Base-by-base conservation (phyloP, 1,140 invertebrate species). In the Homalodisca vitripennis region DNA sequence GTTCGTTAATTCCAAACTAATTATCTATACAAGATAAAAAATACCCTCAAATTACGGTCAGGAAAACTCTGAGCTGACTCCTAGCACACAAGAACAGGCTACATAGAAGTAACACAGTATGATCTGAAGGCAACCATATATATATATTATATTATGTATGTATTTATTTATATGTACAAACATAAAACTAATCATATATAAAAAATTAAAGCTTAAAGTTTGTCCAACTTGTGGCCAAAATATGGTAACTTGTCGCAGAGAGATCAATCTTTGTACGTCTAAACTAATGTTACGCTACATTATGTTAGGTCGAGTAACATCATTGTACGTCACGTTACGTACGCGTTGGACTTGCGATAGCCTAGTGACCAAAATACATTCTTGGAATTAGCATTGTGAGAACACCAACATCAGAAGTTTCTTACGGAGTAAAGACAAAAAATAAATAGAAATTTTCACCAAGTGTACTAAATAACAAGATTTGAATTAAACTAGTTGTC, bases 201-300 rank as follows among this genome's bases (percentile, higher is more conserved):
- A 10, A 60, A 60, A 60, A 60, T 60, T 60, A 60, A 60, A 60
- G 55, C 55, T 60, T 60, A 60, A 27, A 60, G 55, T 60, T 60
- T 60, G 14, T 27, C 55, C 55, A 60, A 22, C 26, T 3, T 20
- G 48, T 51, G 48, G 48, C 22, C 22, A 51, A 3, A 51, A 60
- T 27, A 13, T 60, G 55, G 55, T 60, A 60, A 60, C 55, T 27
- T 27, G 14, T 27, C 10, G 22, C 12, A 60, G 55, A 17, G 55
- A 60, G 55, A 60, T 60, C 55, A 60, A 27, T 60, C 24, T 60
- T 60, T 60, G 55, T 60, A 60, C 14, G 55, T 60, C 48, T 27
- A 60, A 26, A 60, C 55, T 60, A 60, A 60, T 30, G 12, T 53
- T 6, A 53, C 20, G 22, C 20, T 53, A 53, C 34, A 10, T 41